Base-by-base conservation (phyloP, 1,140 invertebrate species). In the Lepidostoma basale region DNA sequence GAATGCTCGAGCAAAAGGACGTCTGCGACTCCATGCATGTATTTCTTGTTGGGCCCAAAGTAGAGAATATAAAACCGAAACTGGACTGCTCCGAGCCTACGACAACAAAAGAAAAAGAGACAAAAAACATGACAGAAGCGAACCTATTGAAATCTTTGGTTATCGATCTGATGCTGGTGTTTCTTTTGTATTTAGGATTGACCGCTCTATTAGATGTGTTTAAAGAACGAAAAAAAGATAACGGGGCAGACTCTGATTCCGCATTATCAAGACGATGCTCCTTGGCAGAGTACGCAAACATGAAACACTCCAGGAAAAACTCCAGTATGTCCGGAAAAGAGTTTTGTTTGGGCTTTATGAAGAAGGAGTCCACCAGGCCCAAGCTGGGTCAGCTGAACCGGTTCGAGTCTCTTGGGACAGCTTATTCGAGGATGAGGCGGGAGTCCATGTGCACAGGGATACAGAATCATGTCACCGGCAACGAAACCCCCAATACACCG, bases 271-370 rank as follows among this genome's bases (percentile, higher is more conserved):
- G 71, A 30, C 16, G 28, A 20, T 69, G 67, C 44, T 73, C 71
- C 2, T 28, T 73, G 58, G 64, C 63, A 8, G 67, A 69, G 30
- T 73, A 69, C 28, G 71, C 71, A 3, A 72, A 69, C 45, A 62
- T 62, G 45, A 72, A 66, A 36, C 67, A 58, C n/a, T 40, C 58
- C 22, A 68, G 70, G 45, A 72, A 62, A 42, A 67, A 69, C 36
- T 72, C 70, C 6, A 30, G 42, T 2, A 28, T 65, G 1, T 10
- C 20, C 3, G 20, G 28, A 10, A 49, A 12, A 1, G 33, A 8
- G 9, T n/a, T 25, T 3, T 4, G 12, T 10, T 9, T 25, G 23
- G 49, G 36, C 0, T 39, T 47, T 4, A n/a, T 4, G n/a, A n/a
- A 33, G 16, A 23, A 14, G 26, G 68, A 45, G 14, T 39, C 30